Conservation (phyloP, 92 coral and sea anemone species). For the Palythoa caribaeorum region DNA sequence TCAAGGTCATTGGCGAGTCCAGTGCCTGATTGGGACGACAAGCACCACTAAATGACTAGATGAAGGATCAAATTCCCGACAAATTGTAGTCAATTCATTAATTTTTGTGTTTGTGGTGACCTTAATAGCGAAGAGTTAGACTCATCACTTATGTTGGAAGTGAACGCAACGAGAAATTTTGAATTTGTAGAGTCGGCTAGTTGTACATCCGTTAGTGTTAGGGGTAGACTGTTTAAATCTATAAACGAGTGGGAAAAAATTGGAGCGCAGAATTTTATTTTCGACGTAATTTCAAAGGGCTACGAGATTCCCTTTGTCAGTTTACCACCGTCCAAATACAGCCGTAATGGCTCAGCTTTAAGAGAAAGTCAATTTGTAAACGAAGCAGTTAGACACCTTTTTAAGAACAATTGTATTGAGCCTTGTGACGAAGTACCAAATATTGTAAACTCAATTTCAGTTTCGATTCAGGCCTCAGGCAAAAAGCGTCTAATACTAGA, state of each 20-base stretch:
- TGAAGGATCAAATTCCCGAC: neutral
- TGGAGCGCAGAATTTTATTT: constrained; percentile 8
- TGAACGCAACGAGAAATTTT: neutral
- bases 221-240: constrained; percentile 27
- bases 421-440: neutral
- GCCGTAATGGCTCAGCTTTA: neutral
- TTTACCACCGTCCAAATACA: neutral
- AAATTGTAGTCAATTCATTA: neutral
- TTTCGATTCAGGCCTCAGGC: neutral
- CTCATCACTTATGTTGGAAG: neutral
- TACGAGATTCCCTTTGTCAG: constrained; percentile 1
- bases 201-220: constrained; percentile 9
- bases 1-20: constrained; percentile 34
- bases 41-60: neutral
- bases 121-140: neutral
- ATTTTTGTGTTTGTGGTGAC: neutral
- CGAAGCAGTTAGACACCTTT: neutral
- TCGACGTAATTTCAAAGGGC: neutral
- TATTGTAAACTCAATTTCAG: neutral
- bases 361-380: constrained; percentile 10
- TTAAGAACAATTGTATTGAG: no score
- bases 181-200: constrained; percentile 3
- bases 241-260: constrained; percentile 22
- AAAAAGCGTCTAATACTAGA: neutral
- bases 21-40: constrained; percentile 22